phyloP scores from a whole-genome alignment of 2,113 vertebrate genomes.

The Gila orcuttii region DNA sequence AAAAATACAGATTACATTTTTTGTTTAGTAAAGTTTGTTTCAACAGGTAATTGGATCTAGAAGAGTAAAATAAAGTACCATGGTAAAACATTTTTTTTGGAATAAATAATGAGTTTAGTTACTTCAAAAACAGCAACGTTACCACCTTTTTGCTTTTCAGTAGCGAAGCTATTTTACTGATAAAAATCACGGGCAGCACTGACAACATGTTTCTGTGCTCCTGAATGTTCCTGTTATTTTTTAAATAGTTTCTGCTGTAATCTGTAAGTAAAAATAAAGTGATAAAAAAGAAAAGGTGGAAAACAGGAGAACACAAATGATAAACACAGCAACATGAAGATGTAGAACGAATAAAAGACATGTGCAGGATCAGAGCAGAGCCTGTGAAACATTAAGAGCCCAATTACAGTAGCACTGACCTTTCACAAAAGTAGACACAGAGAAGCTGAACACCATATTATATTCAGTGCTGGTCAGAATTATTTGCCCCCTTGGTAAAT shows the following conservation, averaged over 20 bases:
- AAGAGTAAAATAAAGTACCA: neutral
- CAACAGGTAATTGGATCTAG: neutral
- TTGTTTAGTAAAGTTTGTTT: too few species aligned
- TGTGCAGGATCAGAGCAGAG: conserved; percentile 56
- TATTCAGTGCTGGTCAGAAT: too few species aligned
- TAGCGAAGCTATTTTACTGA: neutral
- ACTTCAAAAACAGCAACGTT: neutral
- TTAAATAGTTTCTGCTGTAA: neutral
- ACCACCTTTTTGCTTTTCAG: neutral
- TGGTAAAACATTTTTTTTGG: neutral
- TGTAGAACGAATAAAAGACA: neutral
- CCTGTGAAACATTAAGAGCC: conserved; percentile 63
- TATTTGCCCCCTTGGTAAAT: too few species aligned
- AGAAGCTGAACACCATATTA: conserved; percentile 60
- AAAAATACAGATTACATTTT: too few species aligned
- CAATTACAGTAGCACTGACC: conserved; percentile 73
- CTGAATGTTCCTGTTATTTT: neutral
- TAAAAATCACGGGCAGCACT: neutral
- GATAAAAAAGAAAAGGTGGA: neutral
- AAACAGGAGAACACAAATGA: neutral
- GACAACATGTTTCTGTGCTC: neutral
- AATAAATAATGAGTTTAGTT: too few species aligned
- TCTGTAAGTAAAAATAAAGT: neutral
- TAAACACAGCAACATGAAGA: neutral
- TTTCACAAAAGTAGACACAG: conserved; percentile 65